Evolutionary conservation across 2,888 invertebrate species (phyloP).

Genomic region (Pyrochroa serraticornis): DNA sequence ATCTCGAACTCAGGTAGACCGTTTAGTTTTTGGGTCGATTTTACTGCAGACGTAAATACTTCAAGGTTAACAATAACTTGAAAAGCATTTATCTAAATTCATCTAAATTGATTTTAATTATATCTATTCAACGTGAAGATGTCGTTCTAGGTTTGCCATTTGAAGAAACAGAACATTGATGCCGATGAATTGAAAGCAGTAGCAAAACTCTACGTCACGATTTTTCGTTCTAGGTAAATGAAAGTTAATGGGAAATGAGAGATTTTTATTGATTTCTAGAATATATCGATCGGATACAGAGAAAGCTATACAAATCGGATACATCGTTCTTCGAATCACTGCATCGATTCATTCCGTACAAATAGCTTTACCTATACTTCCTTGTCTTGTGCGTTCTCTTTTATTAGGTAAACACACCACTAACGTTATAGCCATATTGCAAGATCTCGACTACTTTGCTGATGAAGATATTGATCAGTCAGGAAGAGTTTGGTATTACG

Average conservation of each 20-base stretch:
- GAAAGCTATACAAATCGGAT: conserved; percentile 55
- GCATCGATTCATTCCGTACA: conserved; percentile 48
- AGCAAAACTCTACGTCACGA: conserved; percentile 55
- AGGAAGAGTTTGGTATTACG: conserved; percentile 67
- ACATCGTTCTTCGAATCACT: conserved; percentile 52
- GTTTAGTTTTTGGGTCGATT: no score
- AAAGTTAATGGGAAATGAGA: no score
- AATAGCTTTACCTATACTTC: conserved; percentile 52
- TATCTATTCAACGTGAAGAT: no score
- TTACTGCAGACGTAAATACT: no score
- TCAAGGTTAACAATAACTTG: no score
- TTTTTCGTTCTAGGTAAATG: conserved; percentile 46
- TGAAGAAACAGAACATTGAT: conserved; percentile 53
- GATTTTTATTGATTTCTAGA: no score
- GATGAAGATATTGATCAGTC: conserved; percentile 47
- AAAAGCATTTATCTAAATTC: no score
- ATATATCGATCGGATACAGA: conserved; percentile 51
- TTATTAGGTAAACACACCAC: conserved; percentile 52
- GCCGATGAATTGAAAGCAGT: conserved; percentile 57
- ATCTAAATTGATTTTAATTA: no score
- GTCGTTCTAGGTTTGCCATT: no score
- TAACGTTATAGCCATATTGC: conserved; percentile 56
- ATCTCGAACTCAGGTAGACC: no score
- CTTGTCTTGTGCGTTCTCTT: conserved; percentile 53
- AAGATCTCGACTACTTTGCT: conserved; percentile 52